A percentile compares a stretch with the other conserved stretches of the same genome.
These are phyloP conservation scores for Patella vulgata DNA, from an alignment of 1,140 invertebrate species.

Conservation along the genomic window DNA sequence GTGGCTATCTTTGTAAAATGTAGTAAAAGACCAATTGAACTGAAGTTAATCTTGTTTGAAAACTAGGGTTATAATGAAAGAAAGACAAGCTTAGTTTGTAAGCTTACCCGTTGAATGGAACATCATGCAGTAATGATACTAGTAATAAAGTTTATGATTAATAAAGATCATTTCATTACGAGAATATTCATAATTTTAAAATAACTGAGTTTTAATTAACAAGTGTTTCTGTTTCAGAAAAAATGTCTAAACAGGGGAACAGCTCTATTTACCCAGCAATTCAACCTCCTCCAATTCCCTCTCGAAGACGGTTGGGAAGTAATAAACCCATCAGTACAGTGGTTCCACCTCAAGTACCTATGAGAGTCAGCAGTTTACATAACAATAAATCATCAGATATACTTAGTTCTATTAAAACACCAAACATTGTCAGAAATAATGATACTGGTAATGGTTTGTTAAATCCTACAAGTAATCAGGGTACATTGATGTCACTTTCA, in stretches of 20 bases:
- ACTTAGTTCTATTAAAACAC: conserved; percentile 5
- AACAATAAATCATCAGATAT: conserved; percentile 12
- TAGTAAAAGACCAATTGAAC: too few species aligned
- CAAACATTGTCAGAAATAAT: neutral
- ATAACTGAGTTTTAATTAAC: too few species aligned
- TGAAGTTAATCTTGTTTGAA: too few species aligned
- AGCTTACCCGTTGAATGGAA: too few species aligned
- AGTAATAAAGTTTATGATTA: too few species aligned
- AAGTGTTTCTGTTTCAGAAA: neutral
- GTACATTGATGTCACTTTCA: neutral
- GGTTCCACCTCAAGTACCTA: neutral
- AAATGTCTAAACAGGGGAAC: conserved; percentile 13
- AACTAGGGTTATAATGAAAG: too few species aligned
- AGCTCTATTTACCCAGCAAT: conserved; percentile 4
- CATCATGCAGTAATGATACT: too few species aligned
- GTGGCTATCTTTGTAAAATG: too few species aligned
- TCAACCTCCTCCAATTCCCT: conserved; percentile 18
- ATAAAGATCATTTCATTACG: too few species aligned
- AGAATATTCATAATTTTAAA: too few species aligned
- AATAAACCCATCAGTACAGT: neutral
- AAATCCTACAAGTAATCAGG: neutral
- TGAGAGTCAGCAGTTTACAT: conserved; percentile 10
- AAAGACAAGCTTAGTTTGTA: too few species aligned
- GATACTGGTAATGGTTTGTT: neutral
- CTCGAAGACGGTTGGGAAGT: conserved; percentile 4